Conservation (phyloP, 1,140 invertebrate genomes). For the Lucilia sericata region DNA sequence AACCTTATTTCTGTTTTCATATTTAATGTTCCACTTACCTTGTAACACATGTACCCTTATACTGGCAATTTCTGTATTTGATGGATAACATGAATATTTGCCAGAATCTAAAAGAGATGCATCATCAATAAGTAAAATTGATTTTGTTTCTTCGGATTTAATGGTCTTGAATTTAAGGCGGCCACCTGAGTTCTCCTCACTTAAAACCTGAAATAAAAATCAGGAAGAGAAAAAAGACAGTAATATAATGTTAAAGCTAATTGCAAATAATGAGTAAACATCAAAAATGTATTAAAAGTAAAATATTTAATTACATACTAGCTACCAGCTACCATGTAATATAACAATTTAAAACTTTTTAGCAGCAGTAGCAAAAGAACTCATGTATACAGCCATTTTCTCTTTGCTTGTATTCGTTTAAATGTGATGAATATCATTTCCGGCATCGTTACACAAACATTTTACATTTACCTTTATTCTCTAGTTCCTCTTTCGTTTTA, state of each 20-base stretch:
- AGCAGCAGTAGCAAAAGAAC: not conserved
- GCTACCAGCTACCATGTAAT: not conserved
- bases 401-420: not conserved
- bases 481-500: conserved; percentile 9
- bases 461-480: not conserved
- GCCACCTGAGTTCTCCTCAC: conserved; percentile 64
- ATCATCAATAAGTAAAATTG: conserved; percentile 66
- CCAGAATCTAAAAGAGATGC: conserved; percentile 69
- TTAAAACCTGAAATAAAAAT: conserved; percentile 61
- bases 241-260: not conserved
- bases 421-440: conserved; percentile 20
- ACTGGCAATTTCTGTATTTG: conserved; percentile 71
- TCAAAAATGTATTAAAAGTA: not conserved
- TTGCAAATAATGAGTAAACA: too few species aligned
- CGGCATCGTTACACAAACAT: conserved; percentile 7
- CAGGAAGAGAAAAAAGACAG: not conserved
- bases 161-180: conserved; percentile 68
- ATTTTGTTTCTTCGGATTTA: conserved; percentile 67
- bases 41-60: conserved; percentile 71
- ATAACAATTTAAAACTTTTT: not conserved
- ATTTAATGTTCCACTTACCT: conserved; percentile 56
- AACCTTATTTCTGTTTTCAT: not conserved
- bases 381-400: not conserved
- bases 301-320: not conserved
- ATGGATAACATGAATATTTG: conserved; percentile 70